Base-by-base conservation (phyloP, 1,140 invertebrate genomes). In the Campoletis sonorensis region DNA sequence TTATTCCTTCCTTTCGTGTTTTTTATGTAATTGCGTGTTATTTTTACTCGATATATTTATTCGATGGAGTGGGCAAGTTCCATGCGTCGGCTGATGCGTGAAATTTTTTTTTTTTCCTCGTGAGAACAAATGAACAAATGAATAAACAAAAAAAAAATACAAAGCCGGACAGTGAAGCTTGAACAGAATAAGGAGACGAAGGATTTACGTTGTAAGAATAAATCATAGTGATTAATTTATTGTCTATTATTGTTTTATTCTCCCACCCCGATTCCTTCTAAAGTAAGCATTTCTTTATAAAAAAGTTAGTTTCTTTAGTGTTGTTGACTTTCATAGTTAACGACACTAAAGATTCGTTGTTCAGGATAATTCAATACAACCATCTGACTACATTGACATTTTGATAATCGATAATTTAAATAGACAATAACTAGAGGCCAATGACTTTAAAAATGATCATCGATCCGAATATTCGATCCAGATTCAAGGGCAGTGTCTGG, bases 131-230 rank as follows among this genome's bases (percentile, higher is more conserved):
- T 21, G 49, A 79, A 68, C 26, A 70, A 68, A 79, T 21, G 49
- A 79, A 68, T 18, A 70, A 30, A 30, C 85, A 84, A 85, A 78
- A 21, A 72, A 45, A 72, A 71, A 21, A 79, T 21, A 79, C 18
- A 18, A 45, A 79, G 45, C 49, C 23, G 23, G 70, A 45, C 70
- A 15, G 21, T 58, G 70, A 79, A 70, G 45, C 75, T 37, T 81
- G 33, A 37, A 40, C 18, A 16, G 10, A 51, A 73, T 45, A 72
- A 72, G 58, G 75, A 51, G 21, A 72, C 84, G 84, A 87, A 88
- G 86, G 83, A 83, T 45, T 88, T 89, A 86, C 89, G 89, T 85
- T 84, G 85, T 89, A 87, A 88, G 84, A 90, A 90, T 90, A 90
- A 90, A 90, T 86, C 77, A 84, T 89, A 90, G 86, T 89, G 83